Percentiles rank a stretch among this genome's conserved stretches.
Evolutionary conservation across 2,113 vertebrate species (phyloP).

Genomic region (Rattus rattus): DNA sequence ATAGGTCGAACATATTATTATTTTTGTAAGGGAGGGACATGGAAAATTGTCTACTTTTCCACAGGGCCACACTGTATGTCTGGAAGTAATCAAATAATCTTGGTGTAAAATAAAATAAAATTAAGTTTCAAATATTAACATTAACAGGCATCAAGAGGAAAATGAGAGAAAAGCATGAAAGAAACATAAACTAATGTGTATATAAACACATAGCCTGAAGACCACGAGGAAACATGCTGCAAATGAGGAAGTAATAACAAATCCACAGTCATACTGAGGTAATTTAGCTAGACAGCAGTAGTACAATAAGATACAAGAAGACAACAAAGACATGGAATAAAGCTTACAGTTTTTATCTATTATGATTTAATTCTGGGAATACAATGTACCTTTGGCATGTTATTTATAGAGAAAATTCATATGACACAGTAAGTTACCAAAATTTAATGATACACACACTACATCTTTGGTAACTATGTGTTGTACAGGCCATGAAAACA

Average conservation of each 20-base stretch:
- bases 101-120: constrained; percentile 1
- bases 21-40: neutral
- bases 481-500: neutral
- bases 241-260: neutral
- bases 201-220: neutral
- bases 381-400: neutral
- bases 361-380: neutral
- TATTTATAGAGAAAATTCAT: neutral
- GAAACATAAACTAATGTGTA: neutral
- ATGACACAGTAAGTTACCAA: neutral
- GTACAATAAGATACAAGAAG: neutral
- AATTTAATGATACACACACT: neutral
- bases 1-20: neutral
- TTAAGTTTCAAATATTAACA: neutral
- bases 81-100: neutral
- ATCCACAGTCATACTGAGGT: neutral
- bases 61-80: neutral
- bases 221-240: neutral
- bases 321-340: neutral
- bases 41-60: neutral
- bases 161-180: neutral
- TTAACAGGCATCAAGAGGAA: neutral
- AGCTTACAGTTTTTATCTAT: constrained; percentile 1
- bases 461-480: neutral
- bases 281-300: neutral